phyloP scores from a whole-genome alignment of 2,113 vertebrate genomes.

The Fulmarus glacialis region DNA sequence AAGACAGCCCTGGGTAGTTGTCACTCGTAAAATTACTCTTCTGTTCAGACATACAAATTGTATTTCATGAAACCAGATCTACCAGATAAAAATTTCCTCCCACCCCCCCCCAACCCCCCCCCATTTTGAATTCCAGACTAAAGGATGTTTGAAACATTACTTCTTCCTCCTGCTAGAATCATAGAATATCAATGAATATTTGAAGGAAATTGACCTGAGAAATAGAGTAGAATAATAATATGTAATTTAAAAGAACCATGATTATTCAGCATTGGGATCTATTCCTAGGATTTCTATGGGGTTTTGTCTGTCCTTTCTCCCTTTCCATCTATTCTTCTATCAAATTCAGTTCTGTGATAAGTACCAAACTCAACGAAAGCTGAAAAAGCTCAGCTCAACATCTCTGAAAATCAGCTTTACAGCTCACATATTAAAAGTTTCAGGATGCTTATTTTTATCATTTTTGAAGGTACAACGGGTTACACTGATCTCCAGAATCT shows the following conservation, averaged over 20 bases:
- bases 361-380: not conserved
- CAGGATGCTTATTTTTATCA: not conserved
- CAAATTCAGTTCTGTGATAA: not conserved
- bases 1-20: not conserved
- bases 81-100: not conserved
- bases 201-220: not conserved
- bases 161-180: not conserved
- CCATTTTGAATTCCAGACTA: not conserved
- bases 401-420: not conserved
- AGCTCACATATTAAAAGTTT: not conserved
- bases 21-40: constrained; percentile 5
- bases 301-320: not conserved
- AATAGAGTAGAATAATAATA: not conserved
- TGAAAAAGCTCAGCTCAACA: not conserved
- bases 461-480: not conserved
- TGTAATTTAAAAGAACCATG: rapidly evolving
- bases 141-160: not conserved
- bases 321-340: not conserved
- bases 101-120: rapidly evolving
- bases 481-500: not conserved
- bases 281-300: not conserved
- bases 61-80: not conserved
- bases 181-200: not conserved
- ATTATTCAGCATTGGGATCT: not conserved
- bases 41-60: not conserved